These are phyloP conservation scores for Agrilus cyanescens DNA, from an alignment of 2,888 invertebrate genomes.

Conservation along the genomic window DNA sequence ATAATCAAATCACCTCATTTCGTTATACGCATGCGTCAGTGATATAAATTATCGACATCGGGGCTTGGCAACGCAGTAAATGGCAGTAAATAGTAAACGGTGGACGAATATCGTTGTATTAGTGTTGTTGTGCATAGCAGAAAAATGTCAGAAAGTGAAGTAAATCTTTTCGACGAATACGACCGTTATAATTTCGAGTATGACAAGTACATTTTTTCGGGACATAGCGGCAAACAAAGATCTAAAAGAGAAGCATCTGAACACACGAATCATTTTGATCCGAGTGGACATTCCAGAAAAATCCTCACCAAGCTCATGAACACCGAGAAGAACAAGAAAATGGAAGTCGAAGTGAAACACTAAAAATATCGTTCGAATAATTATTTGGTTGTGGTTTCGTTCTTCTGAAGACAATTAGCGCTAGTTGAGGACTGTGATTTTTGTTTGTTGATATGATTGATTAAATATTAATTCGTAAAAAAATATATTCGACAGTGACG, in stretches of 20 bases:
- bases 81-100: too few relatives aligned
- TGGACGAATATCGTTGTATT: too few relatives aligned
- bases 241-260: constrained; percentile 78
- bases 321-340: constrained; percentile 69
- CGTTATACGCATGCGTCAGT: too few relatives aligned
- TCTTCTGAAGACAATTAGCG: constrained; percentile 9
- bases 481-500: not conserved
- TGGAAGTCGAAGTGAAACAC: constrained; percentile 30
- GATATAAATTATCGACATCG: too few relatives aligned
- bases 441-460: not conserved
- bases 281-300: constrained; percentile 88
- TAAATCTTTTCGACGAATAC: constrained; percentile 69
- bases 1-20: too few relatives aligned
- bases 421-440: not conserved
- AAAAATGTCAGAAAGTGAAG: constrained; percentile 62
- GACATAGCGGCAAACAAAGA: constrained; percentile 83
- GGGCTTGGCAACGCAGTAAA: too few relatives aligned
- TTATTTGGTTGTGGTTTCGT: not conserved
- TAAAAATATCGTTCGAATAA: constrained; percentile 7
- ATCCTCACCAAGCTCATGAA: constrained; percentile 75
- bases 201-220: constrained; percentile 78
- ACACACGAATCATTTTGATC: constrained; percentile 87
- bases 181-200: constrained; percentile 91
- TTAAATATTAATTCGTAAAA: not conserved
- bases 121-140: not conserved